Evolutionary conservation across 2,113 vertebrate species (phyloP), one percentile per base, ranked within the genome.

Genomic region (Opisthocomus hoazin): DNA sequence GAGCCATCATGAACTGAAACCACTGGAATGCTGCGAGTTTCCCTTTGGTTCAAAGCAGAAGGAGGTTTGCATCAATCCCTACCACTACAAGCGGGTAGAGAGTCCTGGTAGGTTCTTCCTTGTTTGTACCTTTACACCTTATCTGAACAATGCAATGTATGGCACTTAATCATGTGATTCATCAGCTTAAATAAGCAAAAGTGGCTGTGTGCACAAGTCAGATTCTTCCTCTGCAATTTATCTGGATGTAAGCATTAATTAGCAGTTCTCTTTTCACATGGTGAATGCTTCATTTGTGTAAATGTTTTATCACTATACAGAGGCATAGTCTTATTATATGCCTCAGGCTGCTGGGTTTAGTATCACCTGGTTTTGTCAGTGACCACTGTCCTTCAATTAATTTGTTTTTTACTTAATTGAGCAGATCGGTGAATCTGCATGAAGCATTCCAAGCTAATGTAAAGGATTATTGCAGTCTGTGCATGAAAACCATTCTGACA

Each of bases 11-110:
- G 99, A 99, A 98, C 99, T 99, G 66, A 99, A 99, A 91, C 99
- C 99, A 6, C 98, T 99, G 97, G 99, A 99, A 92, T 99, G 99
- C 97, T 99, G 99, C 3, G 99, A 99, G 98, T 99, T 98, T 94
- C 99, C 99, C 11, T 99, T 99, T 8, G 99, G 99, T 36, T 99
- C 99, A 86, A 99, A 99, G 89, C 99, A 99, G 98, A 99, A 99
- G 97, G 99, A 99, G 51, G 99, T 99, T 90, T 99, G 99, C 95
- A 99, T 99, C 98, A 99, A 99, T 91, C 99, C 99, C 76, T 99
- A 99, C 98, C 99, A 99, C 98, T 99, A 99, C 94, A 99, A 99
- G 97, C 98, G 99, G 14, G 99, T 99, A 54, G 99, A 99, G 93
- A 99, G 99, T 96, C 99, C 99, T 78, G 99, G 99, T 99, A 97